Evolutionary conservation across 2,113 vertebrate species (phyloP), one percentile per base, ranked within the genome.

Genomic region (Sitta europaea): DNA sequence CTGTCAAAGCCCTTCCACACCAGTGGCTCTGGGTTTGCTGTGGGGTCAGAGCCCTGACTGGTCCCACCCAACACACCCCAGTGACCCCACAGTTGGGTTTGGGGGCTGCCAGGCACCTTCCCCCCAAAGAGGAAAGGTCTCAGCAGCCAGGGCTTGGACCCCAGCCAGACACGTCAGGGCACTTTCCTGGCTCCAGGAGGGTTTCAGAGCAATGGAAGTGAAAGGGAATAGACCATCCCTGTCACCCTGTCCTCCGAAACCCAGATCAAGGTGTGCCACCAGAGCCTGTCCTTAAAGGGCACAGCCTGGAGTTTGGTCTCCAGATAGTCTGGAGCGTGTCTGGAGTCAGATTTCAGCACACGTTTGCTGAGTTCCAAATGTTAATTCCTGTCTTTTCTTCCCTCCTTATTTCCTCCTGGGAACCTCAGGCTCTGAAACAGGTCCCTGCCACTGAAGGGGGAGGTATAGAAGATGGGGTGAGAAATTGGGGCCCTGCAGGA

Each of bases 81-180:
- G 10, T 13, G 43, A 54, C 6, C 25, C 65, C 20, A 33, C 53
- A 33, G 25, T 1, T 1, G 7, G 14, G 12, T 68, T 36, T 66
- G 54, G 36, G 68, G 68, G 7, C 14, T 48, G 58, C 70, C 67
- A 84, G 47, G 9, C 20, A 61, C 50, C 21, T 73, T 76, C 3
- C 3, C 2, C 43, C 3, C 12, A 14, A 20, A 43, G 36, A 70
- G 4, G 27, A 72, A 54, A 38, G 14, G 5, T 38, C 17, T 8
- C 54, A 51, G 22, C 12, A 53, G 45, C 16, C 1, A 1, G 48
- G 25, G 17, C 23, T 63, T 3, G 0, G 40, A 13, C 5, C 5
- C 14, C 50, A 59, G 20, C 33, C 68, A 55, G 38, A 40, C 21
- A 14, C 14, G 19, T 50, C 53, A 45, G 45, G 55, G 18, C 33